These are phyloP conservation scores for Palythoa grandiflora DNA, from an alignment of 92 coral and sea anemone genomes.

Conservation along the genomic window DNA sequence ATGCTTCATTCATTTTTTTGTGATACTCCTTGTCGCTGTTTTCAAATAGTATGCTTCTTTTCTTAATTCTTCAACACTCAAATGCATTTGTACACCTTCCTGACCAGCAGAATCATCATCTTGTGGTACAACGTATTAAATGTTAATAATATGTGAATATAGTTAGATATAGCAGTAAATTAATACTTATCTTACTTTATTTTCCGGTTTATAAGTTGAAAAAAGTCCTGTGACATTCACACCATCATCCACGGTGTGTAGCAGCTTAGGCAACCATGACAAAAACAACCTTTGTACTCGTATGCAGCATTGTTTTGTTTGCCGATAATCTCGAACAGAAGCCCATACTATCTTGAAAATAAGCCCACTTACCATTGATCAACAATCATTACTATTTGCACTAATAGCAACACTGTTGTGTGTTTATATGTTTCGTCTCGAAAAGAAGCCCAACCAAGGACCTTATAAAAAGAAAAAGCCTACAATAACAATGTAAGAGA, in stretches of 20 bases:
- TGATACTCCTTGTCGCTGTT: slow-evolving; percentile 8
- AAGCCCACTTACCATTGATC: neutral
- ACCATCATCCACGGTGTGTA: neutral
- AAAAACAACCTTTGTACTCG: neutral
- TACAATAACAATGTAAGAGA: neutral
- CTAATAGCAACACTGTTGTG: neutral
- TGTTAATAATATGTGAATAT: slow-evolving; percentile 4
- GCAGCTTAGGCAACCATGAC: neutral
- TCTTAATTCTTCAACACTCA: slow-evolving; percentile 15
- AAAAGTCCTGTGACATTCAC: neutral
- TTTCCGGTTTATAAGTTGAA: neutral
- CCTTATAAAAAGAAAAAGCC: neutral
- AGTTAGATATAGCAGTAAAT: neutral
- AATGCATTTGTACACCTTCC: slow-evolving; percentile 12
- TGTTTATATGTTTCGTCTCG: neutral
- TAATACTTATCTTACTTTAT: neutral
- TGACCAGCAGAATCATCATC: slow-evolving; percentile 7
- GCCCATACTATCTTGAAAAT: neutral
- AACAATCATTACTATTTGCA: neutral
- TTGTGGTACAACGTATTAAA: slow-evolving; percentile 20
- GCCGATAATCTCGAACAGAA: neutral
- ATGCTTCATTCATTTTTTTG: slow-evolving; percentile 11
- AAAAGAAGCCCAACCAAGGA: slow-evolving; percentile 1
- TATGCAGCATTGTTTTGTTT: neutral
- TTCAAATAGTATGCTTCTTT: slow-evolving; percentile 16